A percentile compares a stretch with the other conserved stretches of the same genome.
Evolutionary conservation across 2,113 vertebrate genomes (phyloP).

Genomic region (Atrichornis clamosus): DNA sequence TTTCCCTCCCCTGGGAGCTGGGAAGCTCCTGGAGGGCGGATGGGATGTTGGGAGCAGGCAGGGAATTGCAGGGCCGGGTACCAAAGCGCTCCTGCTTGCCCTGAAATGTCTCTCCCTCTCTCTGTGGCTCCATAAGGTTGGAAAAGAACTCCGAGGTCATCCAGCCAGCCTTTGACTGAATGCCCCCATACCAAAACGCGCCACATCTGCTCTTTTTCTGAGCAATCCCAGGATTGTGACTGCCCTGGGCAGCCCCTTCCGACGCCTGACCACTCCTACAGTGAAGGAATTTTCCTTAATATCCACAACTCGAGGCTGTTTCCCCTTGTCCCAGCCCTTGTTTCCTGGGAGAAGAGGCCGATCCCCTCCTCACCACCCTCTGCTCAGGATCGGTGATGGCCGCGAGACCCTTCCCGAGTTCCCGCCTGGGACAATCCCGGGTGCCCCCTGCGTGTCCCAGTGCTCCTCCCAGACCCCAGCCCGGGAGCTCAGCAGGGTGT

Average conservation of each 20-base stretch:
- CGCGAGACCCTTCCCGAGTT: neutral
- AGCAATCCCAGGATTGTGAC: neutral
- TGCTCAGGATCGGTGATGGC: rapidly evolving
- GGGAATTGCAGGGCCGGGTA: rapidly evolving
- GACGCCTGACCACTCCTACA: rapidly evolving
- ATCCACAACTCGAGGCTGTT: rapidly evolving
- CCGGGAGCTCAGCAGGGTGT: neutral
- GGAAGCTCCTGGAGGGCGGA: neutral
- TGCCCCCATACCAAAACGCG: rapidly evolving
- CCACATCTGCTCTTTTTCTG: neutral
- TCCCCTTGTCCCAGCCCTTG: neutral
- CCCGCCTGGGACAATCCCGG: neutral
- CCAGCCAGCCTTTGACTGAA: rapidly evolving
- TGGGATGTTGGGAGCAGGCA: neutral
- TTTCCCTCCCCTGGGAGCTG: rapidly evolving
- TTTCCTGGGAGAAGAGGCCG: too few species aligned
- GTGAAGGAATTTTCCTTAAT: neutral
- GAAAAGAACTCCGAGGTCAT: neutral
- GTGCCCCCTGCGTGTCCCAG: neutral
- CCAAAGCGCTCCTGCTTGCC: neutral
- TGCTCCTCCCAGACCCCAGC: neutral
- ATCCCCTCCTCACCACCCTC: neutral
- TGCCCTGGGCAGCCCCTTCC: neutral
- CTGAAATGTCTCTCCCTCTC: neutral
- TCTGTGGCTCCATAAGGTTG: rapidly evolving